These are phyloP conservation scores for Hypanus sabinus DNA, from an alignment of 2,113 vertebrate species.

Conservation along the genomic window DNA sequence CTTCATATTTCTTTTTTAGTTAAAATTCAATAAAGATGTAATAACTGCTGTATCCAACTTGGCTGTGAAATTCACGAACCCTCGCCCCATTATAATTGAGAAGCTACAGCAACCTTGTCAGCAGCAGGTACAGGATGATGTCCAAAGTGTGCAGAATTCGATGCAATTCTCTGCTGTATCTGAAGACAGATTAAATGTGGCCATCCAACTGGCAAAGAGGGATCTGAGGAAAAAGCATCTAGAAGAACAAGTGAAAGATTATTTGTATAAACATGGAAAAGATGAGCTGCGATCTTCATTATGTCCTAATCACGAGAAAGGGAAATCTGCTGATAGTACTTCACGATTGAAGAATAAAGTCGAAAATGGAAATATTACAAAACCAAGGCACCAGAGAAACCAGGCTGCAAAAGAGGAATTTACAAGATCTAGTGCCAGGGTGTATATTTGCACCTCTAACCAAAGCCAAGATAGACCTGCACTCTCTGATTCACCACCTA, in stretches of 20 bases:
- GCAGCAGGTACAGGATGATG: slow-evolving; percentile 36
- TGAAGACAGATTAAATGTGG: slow-evolving; percentile 74
- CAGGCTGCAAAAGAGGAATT: slow-evolving; percentile 45
- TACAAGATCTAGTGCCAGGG: slow-evolving; percentile 46
- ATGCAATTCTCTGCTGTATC: slow-evolving; percentile 72
- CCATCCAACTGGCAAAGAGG: slow-evolving; percentile 72
- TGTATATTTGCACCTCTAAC: slow-evolving; percentile 49
- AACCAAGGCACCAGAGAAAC: neutral
- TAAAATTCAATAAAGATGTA: slow-evolving; percentile 71
- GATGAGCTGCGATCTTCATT: slow-evolving; percentile 39
- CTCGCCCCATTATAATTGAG: slow-evolving; percentile 76
- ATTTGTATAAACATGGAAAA: slow-evolving; percentile 42
- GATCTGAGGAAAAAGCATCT: slow-evolving; percentile 66
- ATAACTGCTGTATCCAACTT: slow-evolving; percentile 61
- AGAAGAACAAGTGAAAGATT: slow-evolving; percentile 49
- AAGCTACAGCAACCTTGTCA: slow-evolving; percentile 55
- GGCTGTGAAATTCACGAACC: slow-evolving; percentile 58
- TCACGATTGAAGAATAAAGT: slow-evolving; percentile 34
- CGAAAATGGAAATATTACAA: slow-evolving; percentile 38
- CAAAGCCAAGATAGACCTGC: slow-evolving; percentile 39
- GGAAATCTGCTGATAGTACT: slow-evolving; percentile 12
- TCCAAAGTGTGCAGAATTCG: slow-evolving; percentile 51
- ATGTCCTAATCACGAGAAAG: slow-evolving; percentile 45
- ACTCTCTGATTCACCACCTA: slow-evolving; percentile 50
- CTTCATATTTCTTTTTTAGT: slow-evolving; percentile 51